A percentile compares a stretch with the other conserved stretches of the same genome.
phyloP scores from a whole-genome alignment of 2,888 invertebrate genomes.

The Cetonia aurata region DNA sequence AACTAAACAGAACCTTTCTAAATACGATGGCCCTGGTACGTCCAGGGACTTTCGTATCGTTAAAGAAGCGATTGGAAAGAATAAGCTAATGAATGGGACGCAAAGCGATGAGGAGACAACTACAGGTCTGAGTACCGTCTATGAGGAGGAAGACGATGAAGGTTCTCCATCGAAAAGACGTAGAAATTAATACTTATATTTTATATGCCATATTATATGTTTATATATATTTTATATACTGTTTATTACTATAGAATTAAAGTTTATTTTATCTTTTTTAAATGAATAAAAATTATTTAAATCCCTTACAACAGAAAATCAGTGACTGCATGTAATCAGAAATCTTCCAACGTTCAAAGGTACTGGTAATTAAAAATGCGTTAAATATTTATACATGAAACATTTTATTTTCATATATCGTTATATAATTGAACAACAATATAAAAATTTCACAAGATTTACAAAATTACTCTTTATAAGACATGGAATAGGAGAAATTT shows the following conservation, averaged over 20 bases:
- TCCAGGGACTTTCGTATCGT: constrained; percentile 75
- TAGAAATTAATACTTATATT: not conserved
- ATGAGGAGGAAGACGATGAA: constrained; percentile 44
- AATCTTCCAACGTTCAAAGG: too few relatives aligned
- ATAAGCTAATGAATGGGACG: constrained; percentile 14
- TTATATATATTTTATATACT: constrained; percentile 1
- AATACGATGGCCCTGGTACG: constrained; percentile 73
- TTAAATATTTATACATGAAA: not conserved
- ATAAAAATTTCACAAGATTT: constrained; percentile 33
- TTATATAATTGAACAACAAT: constrained; percentile 14
- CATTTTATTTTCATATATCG: constrained; percentile 25
- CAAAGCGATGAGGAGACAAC: constrained; percentile 31
- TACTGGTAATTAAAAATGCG: too few relatives aligned
- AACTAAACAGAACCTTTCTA: constrained; percentile 70
- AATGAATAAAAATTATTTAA: too few relatives aligned
- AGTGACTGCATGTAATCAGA: too few relatives aligned
- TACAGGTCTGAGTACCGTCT: constrained; percentile 33
- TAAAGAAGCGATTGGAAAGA: constrained; percentile 47
- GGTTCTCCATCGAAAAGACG: constrained; percentile 25
- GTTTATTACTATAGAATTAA: not conserved
- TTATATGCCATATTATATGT: not conserved
- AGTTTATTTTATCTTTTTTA: too few relatives aligned
- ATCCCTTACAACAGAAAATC: too few relatives aligned
- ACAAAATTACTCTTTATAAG: constrained; percentile 8
- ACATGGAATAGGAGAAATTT: not conserved